Base-by-base conservation (phyloP, 2,113 vertebrate species). In the human region DNA sequence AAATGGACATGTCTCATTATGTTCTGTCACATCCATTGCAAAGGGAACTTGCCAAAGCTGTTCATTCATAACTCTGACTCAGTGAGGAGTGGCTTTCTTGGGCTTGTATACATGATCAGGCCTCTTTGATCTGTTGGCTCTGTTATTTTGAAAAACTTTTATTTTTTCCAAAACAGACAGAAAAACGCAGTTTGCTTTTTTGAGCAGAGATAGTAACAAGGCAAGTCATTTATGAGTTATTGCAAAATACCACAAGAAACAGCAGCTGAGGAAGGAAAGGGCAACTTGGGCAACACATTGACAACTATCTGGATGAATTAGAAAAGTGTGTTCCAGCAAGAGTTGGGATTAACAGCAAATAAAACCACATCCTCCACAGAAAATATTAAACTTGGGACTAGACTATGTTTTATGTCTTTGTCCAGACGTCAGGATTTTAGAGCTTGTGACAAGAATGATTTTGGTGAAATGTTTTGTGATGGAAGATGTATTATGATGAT, bases 141-240 rank as follows among this genome's bases (percentile, higher is more conserved):
- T 96, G 80, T 95, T 93, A 96, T 97, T 97, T 96, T 90, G 72
- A 94, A 96, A 96, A 93, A 75, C 55, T 92, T 91, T 55, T 61
- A 20, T 66, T 93, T 93, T 98, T 97, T 97, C 96, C 97, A 80
- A 97, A 97, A 96, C 80, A 93, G 75, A 95, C 82, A 68, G 86
- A 96, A 93, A 92, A 89, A 97, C 80, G 48, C 20, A 83, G 61
- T 96, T 97, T 97, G 76, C 92, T 96, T 90, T 97, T 85, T 79
- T 89, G 52, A 96, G 76, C 75, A 95, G 66, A 90, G 93, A 91
- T 95, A 94, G 93, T 94, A 94, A 93, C 10, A 5, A 95, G 79
- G 52, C 20, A 0, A 96, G 76, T 96, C 93, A 92, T 96, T 96
- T 97, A 84, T 85, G 97, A 97, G 81, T 97, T 96, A 80, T 96